phyloP scores from a whole-genome alignment of 2,113 vertebrate genomes.

The Eolophus roseicapilla region DNA sequence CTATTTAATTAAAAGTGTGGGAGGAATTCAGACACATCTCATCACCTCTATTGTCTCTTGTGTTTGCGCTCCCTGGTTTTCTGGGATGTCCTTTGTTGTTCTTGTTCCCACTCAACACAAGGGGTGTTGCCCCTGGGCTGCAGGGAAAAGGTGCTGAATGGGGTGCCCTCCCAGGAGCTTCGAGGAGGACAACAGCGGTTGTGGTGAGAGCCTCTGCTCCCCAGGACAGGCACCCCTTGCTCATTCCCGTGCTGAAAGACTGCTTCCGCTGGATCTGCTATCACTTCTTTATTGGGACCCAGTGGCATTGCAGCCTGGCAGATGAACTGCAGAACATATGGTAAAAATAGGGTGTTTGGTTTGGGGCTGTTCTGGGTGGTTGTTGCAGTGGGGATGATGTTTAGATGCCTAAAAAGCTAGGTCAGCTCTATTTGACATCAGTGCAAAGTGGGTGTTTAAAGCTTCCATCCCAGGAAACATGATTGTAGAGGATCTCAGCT shows the following conservation, averaged over 20 bases:
- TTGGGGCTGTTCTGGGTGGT: not conserved
- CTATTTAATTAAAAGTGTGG: not conserved
- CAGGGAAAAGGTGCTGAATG: not conserved
- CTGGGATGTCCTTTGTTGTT: not conserved
- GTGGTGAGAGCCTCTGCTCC: not conserved
- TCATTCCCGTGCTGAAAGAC: not conserved
- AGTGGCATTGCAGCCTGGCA: not conserved
- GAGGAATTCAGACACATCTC: not conserved
- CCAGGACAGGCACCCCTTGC: not conserved
- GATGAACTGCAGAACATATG: not conserved
- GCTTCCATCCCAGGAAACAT: not conserved
- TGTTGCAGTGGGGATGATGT: not conserved
- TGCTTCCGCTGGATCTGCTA: not conserved
- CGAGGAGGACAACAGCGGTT: rapidly evolving
- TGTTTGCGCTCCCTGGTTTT: not conserved
- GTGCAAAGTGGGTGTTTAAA: not conserved
- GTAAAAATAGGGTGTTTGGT: not conserved
- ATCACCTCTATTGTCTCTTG: constrained; percentile 3
- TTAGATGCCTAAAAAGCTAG: constrained; percentile 24
- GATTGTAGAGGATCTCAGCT: not conserved
- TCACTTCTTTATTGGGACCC: not conserved
- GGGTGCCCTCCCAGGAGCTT: not conserved
- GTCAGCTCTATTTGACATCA: not conserved
- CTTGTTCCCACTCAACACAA: not conserved
- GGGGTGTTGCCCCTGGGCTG: not conserved